phyloP scores from a whole-genome alignment of 2,113 vertebrate species.

The Tenrec ecaudatus region DNA sequence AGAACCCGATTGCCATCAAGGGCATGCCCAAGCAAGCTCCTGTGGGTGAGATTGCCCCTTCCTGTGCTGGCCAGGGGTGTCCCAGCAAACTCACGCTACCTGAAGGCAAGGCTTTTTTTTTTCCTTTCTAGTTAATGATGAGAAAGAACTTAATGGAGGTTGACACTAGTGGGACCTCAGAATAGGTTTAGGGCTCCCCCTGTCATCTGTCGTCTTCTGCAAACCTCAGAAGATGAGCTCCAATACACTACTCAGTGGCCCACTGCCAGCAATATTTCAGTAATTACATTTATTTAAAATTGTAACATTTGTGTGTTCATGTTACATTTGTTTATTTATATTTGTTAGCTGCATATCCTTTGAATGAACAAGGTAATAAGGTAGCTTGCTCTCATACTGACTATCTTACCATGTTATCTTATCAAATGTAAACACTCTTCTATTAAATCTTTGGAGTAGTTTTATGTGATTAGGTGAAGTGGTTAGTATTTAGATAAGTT shows the following conservation, averaged over 20 bases:
- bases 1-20: no score
- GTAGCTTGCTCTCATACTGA: slow-evolving; percentile 78
- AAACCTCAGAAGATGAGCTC: no score
- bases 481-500: slow-evolving; percentile 77
- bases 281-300: slow-evolving; percentile 18
- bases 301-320: slow-evolving; percentile 26
- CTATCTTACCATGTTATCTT: slow-evolving; percentile 79
- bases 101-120: no score
- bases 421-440: slow-evolving; percentile 80
- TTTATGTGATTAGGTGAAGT: slow-evolving; percentile 77
- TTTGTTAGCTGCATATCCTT: slow-evolving; percentile 72
- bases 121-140: no score
- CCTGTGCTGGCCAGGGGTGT: no score
- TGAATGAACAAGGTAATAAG: slow-evolving; percentile 76
- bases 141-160: no score
- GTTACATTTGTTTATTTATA: slow-evolving; percentile 63
- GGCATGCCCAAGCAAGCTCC: no score
- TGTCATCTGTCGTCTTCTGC: no score
- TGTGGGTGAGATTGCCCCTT: no score
- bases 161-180: no score
- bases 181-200: no score
- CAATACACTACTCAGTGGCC: background rate
- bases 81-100: no score
- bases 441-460: slow-evolving; percentile 77
- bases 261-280: slow-evolving; percentile 37